These are phyloP conservation scores for Charanyca ferruginea DNA, from an alignment of 2,888 invertebrate genomes.

Conservation along the genomic window DNA sequence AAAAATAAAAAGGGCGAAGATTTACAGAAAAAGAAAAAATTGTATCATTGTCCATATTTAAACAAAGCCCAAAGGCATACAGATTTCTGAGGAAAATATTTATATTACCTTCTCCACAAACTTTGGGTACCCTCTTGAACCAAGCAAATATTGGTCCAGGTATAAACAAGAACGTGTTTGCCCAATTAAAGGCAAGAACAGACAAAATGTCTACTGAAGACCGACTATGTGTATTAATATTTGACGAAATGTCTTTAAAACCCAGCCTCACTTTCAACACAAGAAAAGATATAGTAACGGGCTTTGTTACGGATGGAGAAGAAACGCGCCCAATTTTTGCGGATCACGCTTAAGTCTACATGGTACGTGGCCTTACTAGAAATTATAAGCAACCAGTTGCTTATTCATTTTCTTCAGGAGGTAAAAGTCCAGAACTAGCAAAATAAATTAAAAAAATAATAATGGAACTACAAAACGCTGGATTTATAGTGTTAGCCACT, in stretches of 20 bases:
- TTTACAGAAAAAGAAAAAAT: slow-evolving; percentile 13
- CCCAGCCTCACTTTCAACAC: not conserved
- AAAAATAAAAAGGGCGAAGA: slow-evolving; percentile 11
- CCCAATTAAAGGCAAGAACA: slow-evolving; percentile 2
- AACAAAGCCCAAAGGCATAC: slow-evolving; percentile 19
- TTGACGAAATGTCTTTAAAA: slow-evolving; percentile 12
- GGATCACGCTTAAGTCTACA: not conserved
- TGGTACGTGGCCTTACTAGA: slow-evolving; percentile 6
- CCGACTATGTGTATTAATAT: not conserved
- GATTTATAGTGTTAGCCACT: slow-evolving; percentile 11
- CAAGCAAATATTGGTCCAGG: slow-evolving; percentile 5
- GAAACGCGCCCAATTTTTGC: slow-evolving; percentile 4
- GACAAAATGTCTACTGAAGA: not conserved
- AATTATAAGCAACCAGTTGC: not conserved
- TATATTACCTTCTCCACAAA: slow-evolving; percentile 11
- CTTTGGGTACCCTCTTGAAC: not conserved
- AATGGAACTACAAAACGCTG: not conserved
- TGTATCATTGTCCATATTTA: too few species aligned
- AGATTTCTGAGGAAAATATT: slow-evolving; percentile 13
- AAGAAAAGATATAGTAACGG: not conserved
- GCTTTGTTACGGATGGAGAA: slow-evolving; percentile 5
- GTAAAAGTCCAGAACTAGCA: slow-evolving; percentile 8
- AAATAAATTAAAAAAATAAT: slow-evolving; percentile 6
- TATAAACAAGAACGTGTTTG: slow-evolving; percentile 3
- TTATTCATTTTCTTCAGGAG: slow-evolving; percentile 7